Conservation (phyloP, 2,797 vertebrate genomes). For the Aselliscus stoliczkanus region DNA sequence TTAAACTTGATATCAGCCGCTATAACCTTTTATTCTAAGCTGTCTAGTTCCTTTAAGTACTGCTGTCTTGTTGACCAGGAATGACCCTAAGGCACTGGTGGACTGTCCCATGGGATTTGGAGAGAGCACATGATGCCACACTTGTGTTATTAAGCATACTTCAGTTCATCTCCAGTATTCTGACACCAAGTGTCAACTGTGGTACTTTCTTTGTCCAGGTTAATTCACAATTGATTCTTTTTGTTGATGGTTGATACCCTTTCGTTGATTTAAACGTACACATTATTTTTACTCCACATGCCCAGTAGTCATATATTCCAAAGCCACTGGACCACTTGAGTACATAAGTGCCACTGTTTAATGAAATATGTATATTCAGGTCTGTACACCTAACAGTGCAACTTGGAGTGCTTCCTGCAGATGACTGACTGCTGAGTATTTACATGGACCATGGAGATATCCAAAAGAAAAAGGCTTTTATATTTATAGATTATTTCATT, state of each 20-base stretch:
- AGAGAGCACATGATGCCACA: background rate
- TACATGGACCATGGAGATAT: conserved; percentile 77
- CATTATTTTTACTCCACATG: conserved; percentile 56
- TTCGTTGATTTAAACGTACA: conserved; percentile 60
- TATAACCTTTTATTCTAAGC: conserved; percentile 38
- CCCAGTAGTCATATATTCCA: conserved; percentile 68
- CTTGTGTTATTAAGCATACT: background rate
- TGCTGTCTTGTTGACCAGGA: conserved; percentile 22
- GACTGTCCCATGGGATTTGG: background rate
- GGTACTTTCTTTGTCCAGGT: conserved; percentile 58
- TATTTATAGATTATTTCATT: conserved; percentile 79
- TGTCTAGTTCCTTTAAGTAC: background rate
- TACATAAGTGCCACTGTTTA: conserved; percentile 71
- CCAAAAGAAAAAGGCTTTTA: conserved; percentile 75
- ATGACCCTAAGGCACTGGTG: conserved; percentile 23
- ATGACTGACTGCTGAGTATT: conserved; percentile 74
- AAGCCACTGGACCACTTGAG: conserved; percentile 76
- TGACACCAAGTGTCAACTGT: conserved; percentile 61
- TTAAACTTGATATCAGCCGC: conserved; percentile 29
- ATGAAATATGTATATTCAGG: conserved; percentile 65
- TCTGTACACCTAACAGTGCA: conserved; percentile 65
- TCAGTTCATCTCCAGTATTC: conserved; percentile 38
- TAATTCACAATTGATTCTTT: conserved; percentile 63
- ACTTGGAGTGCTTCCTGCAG: conserved; percentile 66
- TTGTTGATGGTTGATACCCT: conserved; percentile 70